Base-by-base conservation (phyloP, 2,888 invertebrate genomes). In the Atethmia centrago region DNA sequence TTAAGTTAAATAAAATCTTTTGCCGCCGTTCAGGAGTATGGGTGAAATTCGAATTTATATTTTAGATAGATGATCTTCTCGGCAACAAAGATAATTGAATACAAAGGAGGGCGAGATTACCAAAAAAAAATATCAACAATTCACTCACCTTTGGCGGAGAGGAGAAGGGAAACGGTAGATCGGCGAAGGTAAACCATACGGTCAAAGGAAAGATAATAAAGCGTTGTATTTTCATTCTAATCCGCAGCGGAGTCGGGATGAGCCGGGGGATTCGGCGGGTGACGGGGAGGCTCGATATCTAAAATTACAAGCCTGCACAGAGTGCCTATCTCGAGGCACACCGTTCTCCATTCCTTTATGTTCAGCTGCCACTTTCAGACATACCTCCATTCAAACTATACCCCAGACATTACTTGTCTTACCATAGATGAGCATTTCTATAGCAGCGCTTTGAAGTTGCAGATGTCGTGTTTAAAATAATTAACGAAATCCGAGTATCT, bases 141-240 rank as follows among this genome's bases (percentile, higher is more conserved):
- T 91, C 88, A 90, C 89, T 88, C 90, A 90, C 90, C 90, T 92
- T 92, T 87, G 85, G 87, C 85, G 83, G 87, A 82, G 84, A 88
- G 83, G 85, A 87, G 86, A 87, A 90, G 88, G 89, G 89, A 87
- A 92, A 92, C 88, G 90, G 89, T 88, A 89, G 88, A 88, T 91
- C 82, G 86, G 90, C 75, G 90, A 92, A 94, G 92, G 93, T 94
- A 94, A 95, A 93, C 93, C 93, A 93, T 92, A 94, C 93, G 94
- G 94, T 95, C 95, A 95, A 94, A 95, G 92, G 90, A 90, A 94
- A 94, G 93, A 95, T 95, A 95, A 95, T 95, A 95, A 94, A 94
- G 91, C 94, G 93, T 94, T 94, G 95, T 95, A 93, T 94, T 95
- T 93, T 94, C 95, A 94, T 95, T 95, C 92, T 95, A 95, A 95